Base-by-base conservation (phyloP, 2,888 invertebrate genomes). In the Hofmannophila pseudospretella region DNA sequence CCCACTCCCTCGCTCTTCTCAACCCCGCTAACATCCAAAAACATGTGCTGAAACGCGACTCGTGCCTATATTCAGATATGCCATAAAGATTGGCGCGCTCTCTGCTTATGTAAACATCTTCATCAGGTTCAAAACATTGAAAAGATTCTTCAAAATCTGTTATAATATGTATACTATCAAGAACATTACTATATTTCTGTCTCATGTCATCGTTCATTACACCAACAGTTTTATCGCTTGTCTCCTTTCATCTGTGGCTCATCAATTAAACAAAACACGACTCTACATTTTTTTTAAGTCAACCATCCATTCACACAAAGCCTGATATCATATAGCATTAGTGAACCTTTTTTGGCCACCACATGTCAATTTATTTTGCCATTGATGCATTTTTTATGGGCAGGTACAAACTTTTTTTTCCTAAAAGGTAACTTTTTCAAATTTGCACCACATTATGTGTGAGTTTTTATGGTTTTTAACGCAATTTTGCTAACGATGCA, bases 401-500 rank as follows among this genome's bases (percentile, higher is more conserved):
- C 62, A 63, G 65, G 65, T 66, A 66, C 12, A 47, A 45, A 49
- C 46, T 37, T 33, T 38, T 49, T 46, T 44, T 55, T 55, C 52
- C 45, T 14, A 29, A 47, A 51, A 54, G 44, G 52, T 44, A 48
- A 54, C 61, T 67, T 68, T 66, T 73, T 67, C 64, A 51, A 73
- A 75, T 80, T 82, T 71, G 71, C 77, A 75, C 77, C 75, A 53
- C 58, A 63, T 65, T 64, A 75, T 66, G 61, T 66, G 61, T 53
- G 44, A 46, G 61, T 76, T 77, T 79, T 78, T 74, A 69, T 66
- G 62, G 60, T 49, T 65, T 20, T 67, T 76, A 65, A 65, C 54
- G 58, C 64, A 69, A 77, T 77, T 72, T 64, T 47, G 59, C 68
- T 78, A 82, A 81, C 75, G 75, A 77, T 67, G 63, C 64, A 55